These are phyloP conservation scores for Campaea margaritaria DNA, from an alignment of 2,888 invertebrate species.

Conservation along the genomic window DNA sequence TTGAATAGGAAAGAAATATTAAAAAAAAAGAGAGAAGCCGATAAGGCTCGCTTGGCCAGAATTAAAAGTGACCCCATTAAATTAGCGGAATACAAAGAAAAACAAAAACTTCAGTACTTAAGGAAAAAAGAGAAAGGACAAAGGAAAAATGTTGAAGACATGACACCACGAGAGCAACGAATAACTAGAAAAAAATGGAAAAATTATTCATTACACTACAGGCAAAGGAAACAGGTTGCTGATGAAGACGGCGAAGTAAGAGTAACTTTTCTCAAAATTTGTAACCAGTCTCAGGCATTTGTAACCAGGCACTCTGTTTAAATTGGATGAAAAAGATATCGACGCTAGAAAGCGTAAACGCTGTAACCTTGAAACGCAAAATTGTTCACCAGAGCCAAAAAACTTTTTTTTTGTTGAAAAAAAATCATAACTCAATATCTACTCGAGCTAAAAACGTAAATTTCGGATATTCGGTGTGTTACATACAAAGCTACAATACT, in stretches of 20 bases:
- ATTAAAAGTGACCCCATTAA: conserved; percentile 41
- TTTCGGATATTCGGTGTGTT: no score
- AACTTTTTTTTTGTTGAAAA: no score
- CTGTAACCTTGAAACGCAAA: no score
- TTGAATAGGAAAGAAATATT: conserved; percentile 28
- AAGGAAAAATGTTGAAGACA: conserved; percentile 36
- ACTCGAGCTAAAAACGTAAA: no score
- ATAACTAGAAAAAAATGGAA: conserved; percentile 37
- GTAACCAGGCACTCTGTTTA: conserved; percentile 42
- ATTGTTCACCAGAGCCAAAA: no score
- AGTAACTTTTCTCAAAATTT: conserved; percentile 40
- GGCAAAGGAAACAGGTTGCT: no score
- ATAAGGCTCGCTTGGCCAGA: conserved; percentile 39
- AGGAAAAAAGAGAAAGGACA: conserved; percentile 30
- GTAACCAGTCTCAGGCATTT: conserved; percentile 36
- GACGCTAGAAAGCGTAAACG: no score
- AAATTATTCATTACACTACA: conserved; percentile 37
- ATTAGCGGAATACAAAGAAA: conserved; percentile 37
- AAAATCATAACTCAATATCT: no score
- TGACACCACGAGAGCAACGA: conserved; percentile 33
- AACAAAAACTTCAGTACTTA: conserved; percentile 24
- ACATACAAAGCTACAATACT: no score
- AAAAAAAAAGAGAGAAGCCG: conserved; percentile 39
- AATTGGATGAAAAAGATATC: conserved; percentile 41
- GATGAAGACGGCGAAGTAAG: conserved; percentile 15